phyloP scores from a whole-genome alignment of 2,113 vertebrate genomes.

The Gobio gobio region DNA sequence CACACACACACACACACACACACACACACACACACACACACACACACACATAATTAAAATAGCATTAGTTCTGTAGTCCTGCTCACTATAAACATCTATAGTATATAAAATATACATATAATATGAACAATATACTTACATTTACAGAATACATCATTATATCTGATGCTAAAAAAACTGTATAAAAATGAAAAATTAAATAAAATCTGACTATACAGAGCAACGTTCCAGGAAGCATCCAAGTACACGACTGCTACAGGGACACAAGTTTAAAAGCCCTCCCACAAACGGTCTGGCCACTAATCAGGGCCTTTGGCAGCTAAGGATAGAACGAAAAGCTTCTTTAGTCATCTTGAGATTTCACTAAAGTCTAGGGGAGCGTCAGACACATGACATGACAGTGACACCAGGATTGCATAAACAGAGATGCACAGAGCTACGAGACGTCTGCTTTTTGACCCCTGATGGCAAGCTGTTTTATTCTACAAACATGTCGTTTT shows the following conservation, averaged over 20 bases:
- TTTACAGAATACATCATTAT: constrained; percentile 72
- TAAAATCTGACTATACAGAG: neutral
- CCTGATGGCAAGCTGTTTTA: neutral
- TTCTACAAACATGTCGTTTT: neutral
- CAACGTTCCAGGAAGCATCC: neutral
- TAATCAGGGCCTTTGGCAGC: constrained; percentile 64
- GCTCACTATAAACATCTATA: neutral
- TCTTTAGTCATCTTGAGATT: constrained; percentile 76
- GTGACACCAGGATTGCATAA: constrained; percentile 32
- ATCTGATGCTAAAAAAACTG: constrained; percentile 32
- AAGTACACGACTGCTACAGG: constrained; percentile 16
- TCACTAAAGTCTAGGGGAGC: constrained; percentile 63
- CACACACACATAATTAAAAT: no score
- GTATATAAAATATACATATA: neutral
- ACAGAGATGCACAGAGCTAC: neutral
- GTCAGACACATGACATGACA: constrained; percentile 37
- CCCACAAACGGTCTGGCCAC: constrained; percentile 64
- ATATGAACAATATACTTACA: constrained; percentile 68
- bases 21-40: no score
- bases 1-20: no score
- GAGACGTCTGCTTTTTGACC: neutral
- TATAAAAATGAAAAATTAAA: neutral
- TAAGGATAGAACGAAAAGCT: constrained; percentile 88
- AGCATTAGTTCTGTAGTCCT: neutral
- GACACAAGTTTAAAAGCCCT: constrained; percentile 48